Evolutionary conservation across 2,888 invertebrate species (phyloP).

Genomic region (Bellardia pandia): DNA sequence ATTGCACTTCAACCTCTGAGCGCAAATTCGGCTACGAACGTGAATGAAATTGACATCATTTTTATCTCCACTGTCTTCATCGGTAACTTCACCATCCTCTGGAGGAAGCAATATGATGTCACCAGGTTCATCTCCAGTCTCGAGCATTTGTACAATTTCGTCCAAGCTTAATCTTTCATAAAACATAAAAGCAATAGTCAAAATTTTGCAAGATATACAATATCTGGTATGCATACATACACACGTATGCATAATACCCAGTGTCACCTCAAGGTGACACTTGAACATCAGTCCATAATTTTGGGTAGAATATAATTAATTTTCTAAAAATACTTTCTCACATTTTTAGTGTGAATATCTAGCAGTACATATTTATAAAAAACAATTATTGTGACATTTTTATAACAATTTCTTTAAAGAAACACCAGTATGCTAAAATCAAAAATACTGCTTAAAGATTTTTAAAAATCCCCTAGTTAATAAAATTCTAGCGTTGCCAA

Average conservation of each 20-base stretch:
- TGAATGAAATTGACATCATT: neutral
- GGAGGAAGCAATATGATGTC: constrained; percentile 71
- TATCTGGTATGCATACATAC: neutral
- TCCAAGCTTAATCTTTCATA: constrained; percentile 43
- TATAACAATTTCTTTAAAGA: no score
- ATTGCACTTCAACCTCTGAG: constrained; percentile 13
- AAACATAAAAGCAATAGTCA: neutral
- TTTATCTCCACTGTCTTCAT: constrained; percentile 13
- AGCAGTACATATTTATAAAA: neutral
- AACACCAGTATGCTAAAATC: no score
- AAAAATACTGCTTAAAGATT: no score
- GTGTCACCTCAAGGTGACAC: constrained; percentile 1
- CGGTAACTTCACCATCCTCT: constrained; percentile 70
- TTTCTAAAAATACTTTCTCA: constrained; percentile 18
- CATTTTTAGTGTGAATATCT: constrained; percentile 1
- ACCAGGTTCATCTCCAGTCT: constrained; percentile 53
- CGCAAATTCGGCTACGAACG: constrained; percentile 2
- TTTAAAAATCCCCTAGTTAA: no score
- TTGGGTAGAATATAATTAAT: constrained; percentile 22
- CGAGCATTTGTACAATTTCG: constrained; percentile 62
- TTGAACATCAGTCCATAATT: constrained; percentile 6
- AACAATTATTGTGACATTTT: neutral
- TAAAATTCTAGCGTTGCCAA: no score
- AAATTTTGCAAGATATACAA: constrained; percentile 13
- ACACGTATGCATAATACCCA: constrained; percentile 16